phyloP scores from a whole-genome alignment of 1,140 invertebrate species.

The Solen grandis region DNA sequence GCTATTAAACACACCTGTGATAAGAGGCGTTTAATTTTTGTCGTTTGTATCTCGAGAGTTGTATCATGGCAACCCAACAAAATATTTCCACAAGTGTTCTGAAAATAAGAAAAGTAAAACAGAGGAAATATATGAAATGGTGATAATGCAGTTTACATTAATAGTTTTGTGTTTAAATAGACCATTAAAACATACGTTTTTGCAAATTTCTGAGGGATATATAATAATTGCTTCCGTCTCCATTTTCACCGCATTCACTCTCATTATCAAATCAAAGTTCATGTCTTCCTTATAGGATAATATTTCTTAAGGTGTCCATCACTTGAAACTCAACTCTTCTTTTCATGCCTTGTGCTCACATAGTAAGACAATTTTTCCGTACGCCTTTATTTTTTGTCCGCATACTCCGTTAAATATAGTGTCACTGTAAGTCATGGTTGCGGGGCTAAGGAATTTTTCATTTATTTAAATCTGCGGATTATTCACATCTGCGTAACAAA shows the following conservation, averaged over 20 bases:
- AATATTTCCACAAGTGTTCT: slow-evolving; percentile 92
- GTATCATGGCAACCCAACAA: slow-evolving; percentile 95
- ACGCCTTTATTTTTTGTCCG: too few species aligned
- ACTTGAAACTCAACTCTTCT: slow-evolving; percentile 35
- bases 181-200: too few species aligned
- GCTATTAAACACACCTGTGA: too few species aligned
- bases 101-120: slow-evolving; percentile 79
- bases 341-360: not conserved
- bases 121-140: not conserved
- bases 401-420: too few species aligned
- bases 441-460: too few species aligned
- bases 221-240: slow-evolving; percentile 6
- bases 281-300: slow-evolving; percentile 5
- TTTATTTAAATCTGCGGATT: too few species aligned
- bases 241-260: slow-evolving; percentile 3
- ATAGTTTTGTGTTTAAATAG: too few species aligned
- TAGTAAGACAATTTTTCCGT: not conserved
- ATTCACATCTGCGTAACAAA: too few species aligned
- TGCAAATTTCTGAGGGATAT: too few species aligned
- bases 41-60: slow-evolving; percentile 98
- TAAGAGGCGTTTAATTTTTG: too few species aligned
- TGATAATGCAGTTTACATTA: too few species aligned
- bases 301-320: slow-evolving; percentile 30
- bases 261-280: slow-evolving; percentile 11
- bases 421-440: too few species aligned